These are phyloP conservation scores for Drosophila kanapiae DNA, from an alignment of 1,140 invertebrate species.

Conservation along the genomic window DNA sequence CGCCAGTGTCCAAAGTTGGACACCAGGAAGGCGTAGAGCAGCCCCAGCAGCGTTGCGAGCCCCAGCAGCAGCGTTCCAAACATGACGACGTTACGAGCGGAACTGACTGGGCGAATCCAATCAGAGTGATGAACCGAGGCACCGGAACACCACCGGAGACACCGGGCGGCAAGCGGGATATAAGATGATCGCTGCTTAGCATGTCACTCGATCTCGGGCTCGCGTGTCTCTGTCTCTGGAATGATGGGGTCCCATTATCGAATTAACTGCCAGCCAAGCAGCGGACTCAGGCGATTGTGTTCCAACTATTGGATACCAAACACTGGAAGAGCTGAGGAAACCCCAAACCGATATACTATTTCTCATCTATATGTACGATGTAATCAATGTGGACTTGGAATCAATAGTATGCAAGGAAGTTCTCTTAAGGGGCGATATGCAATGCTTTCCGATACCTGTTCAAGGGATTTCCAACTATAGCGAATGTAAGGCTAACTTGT, in stretches of 20 bases:
- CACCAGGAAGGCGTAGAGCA: constrained; percentile 78
- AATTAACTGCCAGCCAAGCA: constrained; percentile 16
- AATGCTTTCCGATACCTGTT: too few species aligned
- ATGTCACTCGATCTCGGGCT: neutral
- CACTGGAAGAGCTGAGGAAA: too few species aligned
- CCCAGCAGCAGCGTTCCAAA: constrained; percentile 39
- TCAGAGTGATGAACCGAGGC: neutral
- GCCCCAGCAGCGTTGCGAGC: constrained; percentile 2
- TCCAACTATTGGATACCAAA: neutral
- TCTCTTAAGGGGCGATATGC: too few species aligned
- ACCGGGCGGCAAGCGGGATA: neutral
- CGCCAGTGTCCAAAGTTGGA: constrained; percentile 85
- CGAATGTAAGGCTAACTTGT: too few species aligned
- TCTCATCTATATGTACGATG: neutral
- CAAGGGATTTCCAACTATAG: too few species aligned
- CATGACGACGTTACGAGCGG: constrained; percentile 32
- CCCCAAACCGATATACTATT: too few species aligned
- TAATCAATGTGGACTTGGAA: too few species aligned
- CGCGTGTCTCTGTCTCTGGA: constrained; percentile 7
- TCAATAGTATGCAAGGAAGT: too few species aligned
- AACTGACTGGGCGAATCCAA: constrained; percentile 14
- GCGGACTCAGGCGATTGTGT: neutral
- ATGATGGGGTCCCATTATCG: constrained; percentile 20
- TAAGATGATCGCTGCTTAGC: neutral
- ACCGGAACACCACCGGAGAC: neutral